A percentile compares a stretch with the other conserved stretches of the same genome.
These are phyloP conservation scores for Loxodonta africana DNA, from an alignment of 2,113 vertebrate genomes.

Conservation along the genomic window DNA sequence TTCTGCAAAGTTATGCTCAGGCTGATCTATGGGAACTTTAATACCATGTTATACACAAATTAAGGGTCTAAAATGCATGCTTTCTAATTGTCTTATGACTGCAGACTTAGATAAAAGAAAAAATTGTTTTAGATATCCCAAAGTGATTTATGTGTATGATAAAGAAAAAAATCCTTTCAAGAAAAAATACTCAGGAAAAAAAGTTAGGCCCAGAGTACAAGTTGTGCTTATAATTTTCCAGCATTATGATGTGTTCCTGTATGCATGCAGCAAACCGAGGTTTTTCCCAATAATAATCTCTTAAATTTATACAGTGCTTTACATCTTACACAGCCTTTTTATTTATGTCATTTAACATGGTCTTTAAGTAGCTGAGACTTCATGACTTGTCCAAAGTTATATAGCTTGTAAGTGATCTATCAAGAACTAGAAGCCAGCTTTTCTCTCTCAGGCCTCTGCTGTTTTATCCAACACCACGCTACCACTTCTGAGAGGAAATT, in stretches of 20 bases:
- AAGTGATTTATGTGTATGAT: background rate
- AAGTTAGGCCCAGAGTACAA: background rate
- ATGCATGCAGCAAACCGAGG: background rate
- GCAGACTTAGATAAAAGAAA: background rate
- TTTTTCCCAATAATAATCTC: background rate
- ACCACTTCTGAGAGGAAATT: background rate
- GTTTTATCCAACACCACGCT: background rate
- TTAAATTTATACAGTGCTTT: background rate
- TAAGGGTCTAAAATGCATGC: background rate
- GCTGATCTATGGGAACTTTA: background rate
- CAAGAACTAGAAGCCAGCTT: background rate
- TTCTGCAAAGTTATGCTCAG: background rate
- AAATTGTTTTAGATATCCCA: background rate
- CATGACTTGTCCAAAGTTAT: background rate
- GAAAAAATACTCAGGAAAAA: background rate
- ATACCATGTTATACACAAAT: background rate
- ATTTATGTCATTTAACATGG: background rate
- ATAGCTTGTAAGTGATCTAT: background rate
- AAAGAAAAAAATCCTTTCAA: background rate
- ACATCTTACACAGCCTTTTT: background rate
- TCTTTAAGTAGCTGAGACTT: constrained; percentile 6
- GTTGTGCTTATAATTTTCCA: background rate
- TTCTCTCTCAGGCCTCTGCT: background rate
- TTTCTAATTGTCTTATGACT: background rate
- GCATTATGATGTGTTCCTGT: too few species aligned